Conservation (phyloP, 1,140 invertebrate species). For the Eubasilissa regina region DNA sequence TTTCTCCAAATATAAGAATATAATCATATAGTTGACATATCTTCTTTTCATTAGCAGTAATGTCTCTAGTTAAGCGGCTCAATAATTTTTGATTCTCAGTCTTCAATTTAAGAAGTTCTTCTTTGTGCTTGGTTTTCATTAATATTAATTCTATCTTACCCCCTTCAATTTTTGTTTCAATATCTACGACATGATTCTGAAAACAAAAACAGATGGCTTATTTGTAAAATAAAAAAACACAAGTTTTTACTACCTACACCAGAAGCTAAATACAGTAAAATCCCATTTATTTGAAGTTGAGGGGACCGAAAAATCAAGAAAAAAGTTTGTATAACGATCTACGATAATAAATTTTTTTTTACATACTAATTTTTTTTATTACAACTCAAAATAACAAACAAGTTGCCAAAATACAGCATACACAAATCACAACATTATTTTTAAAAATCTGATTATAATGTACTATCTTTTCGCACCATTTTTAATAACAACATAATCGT, state of each 20-base stretch:
- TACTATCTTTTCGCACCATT: too few species aligned
- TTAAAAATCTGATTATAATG: too few species aligned
- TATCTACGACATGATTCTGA: background rate
- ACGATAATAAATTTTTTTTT: too few species aligned
- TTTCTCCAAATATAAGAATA: slow-evolving; percentile 46
- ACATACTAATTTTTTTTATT: too few species aligned
- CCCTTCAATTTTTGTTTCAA: slow-evolving; percentile 15
- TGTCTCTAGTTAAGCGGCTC: background rate
- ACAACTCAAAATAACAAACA: too few species aligned
- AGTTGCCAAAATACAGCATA: too few species aligned
- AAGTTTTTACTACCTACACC: background rate
- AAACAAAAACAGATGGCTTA: background rate
- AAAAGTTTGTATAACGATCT: too few species aligned
- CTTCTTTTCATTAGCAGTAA: slow-evolving; percentile 1
- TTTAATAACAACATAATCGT: too few species aligned
- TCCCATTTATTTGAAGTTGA: too few species aligned
- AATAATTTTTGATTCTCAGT: background rate
- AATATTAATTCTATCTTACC: background rate
- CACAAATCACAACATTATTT: too few species aligned
- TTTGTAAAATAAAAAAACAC: slow-evolving; percentile 4
- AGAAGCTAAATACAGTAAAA: background rate
- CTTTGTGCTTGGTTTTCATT: slow-evolving; percentile 4
- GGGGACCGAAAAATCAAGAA: too few species aligned
- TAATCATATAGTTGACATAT: slow-evolving; percentile 31
- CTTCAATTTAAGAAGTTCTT: slow-evolving; percentile 8